Evolutionary conservation across 2,113 vertebrate genomes (phyloP).

Genomic region (Gambusia affinis): DNA sequence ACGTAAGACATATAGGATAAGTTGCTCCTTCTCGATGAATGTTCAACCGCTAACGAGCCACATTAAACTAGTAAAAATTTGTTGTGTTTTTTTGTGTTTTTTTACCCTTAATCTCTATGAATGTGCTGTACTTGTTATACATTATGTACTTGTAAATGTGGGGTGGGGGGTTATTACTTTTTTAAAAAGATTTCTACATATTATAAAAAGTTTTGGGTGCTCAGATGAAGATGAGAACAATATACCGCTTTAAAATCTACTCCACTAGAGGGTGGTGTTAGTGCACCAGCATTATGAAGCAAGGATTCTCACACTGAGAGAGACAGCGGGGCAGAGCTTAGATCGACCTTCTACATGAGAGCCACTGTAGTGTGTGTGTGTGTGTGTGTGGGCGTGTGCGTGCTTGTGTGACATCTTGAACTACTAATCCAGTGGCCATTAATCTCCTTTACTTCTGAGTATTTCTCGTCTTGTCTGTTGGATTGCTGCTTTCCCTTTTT

Average conservation of each 20-base stretch:
- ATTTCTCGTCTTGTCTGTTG: constrained; percentile 43
- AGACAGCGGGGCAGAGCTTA: constrained; percentile 6
- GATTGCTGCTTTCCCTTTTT: constrained; percentile 9
- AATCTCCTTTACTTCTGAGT: constrained; percentile 69
- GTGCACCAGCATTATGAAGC: background rate
- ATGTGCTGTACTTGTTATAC: background rate
- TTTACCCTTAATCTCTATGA: background rate
- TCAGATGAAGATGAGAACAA: background rate
- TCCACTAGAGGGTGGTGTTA: constrained; percentile 64
- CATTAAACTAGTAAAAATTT: background rate
- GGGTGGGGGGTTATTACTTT: background rate
- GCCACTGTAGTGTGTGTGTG: background rate
- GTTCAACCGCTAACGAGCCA: background rate
- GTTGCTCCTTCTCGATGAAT: background rate
- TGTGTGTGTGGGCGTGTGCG: constrained; percentile 15
- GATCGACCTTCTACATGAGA: constrained; percentile 39
- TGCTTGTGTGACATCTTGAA: constrained; percentile 59
- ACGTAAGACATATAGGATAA: background rate
- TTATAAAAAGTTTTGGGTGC: too few species aligned
- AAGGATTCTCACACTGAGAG: background rate
- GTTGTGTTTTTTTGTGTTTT: background rate
- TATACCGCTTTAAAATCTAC: background rate
- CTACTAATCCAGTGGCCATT: constrained; percentile 70
- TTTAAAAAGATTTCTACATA: background rate
- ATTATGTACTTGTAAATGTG: background rate